Percentiles rank a stretch among this genome's conserved stretches.
phyloP scores from a whole-genome alignment of 2,113 vertebrate species.

The Pygoscelis antarcticus region DNA sequence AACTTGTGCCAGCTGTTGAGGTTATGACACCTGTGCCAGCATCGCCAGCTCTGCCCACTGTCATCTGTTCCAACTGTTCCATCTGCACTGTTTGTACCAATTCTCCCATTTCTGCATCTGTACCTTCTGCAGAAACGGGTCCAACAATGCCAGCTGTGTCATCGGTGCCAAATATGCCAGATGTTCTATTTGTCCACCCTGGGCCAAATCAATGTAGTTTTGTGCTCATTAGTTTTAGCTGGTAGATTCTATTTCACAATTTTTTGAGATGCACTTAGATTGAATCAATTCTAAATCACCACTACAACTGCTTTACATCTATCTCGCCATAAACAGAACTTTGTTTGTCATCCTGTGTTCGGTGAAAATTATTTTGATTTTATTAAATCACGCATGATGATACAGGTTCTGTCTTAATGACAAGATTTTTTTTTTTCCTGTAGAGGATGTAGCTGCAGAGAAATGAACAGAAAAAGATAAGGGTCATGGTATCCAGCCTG shows the following conservation, averaged over 20 bases:
- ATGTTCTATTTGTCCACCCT: conserved; percentile 98
- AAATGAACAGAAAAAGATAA: conserved; percentile 40
- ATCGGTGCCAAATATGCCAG: conserved; percentile 97
- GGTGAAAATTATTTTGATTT: conserved; percentile 46
- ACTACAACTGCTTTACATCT: conserved; percentile 63
- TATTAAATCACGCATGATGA: neutral
- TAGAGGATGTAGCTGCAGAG: conserved; percentile 19
- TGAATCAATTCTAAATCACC: conserved; percentile 75
- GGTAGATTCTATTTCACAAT: conserved; percentile 89
- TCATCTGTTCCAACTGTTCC: conserved; percentile 96
- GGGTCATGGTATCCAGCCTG: conserved; percentile 29
- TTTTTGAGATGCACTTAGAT: conserved; percentile 80
- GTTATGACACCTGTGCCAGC: conserved; percentile 98
- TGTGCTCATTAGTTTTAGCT: conserved; percentile 95
- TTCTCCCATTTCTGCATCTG: conserved; percentile 98
- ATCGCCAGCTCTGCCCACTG: conserved; percentile 93
- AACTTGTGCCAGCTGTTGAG: conserved; percentile 99
- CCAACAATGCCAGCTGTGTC: conserved; percentile 93
- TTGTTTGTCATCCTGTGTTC: neutral
- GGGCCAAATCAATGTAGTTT: conserved; percentile 95
- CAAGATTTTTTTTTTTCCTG: conserved; percentile 5
- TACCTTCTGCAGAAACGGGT: conserved; percentile 93
- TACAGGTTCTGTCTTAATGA: neutral
- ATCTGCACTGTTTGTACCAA: conserved; percentile 95
- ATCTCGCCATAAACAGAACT: conserved; percentile 62